Base-by-base conservation (phyloP, 2,888 invertebrate genomes). In the Coelogynopora nodosa region DNA sequence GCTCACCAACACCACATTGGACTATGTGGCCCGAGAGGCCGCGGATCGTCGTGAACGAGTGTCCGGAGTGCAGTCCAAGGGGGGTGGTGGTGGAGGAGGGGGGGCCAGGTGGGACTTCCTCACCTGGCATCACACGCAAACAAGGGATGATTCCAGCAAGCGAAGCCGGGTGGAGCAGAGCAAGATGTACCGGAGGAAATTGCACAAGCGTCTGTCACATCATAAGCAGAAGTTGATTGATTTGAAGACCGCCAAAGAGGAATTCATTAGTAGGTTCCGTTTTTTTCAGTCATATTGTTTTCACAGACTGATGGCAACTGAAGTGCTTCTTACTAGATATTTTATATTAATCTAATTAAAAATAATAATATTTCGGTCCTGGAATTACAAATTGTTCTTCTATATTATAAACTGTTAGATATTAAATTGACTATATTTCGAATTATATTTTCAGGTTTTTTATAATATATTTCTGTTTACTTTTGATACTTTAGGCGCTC, bases 191-290 rank as follows among this genome's bases (percentile, higher is more conserved):
- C 29, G 31, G 0, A 88, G 90, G 67, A 90, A 90, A 90, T 92
- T 94, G 88, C 94, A 95, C 91, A 95, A 95, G 91, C 94, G 95
- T 89, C 93, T 95, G 87, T 93, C 95, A 91, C 94, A 94, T 88
- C 94, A 94, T 91, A 94, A 94, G 89, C 94, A 94, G 89, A 93
- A 93, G 88, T 90, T 95, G 90, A 94, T 94, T 89, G 94, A 95
- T 90, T 91, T 95, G 86, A 94, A 95, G 90, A 94, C 94, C 74
- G 93, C 94, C 0, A 93, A 94, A 88, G 93, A 94, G 88, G 94
- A 93, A 29, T 93, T 94, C 92, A 30, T 30, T 0, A 86, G 49
- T 29, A 81, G 29, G 82, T 23, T n/a, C 18, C 2, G n/a, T 84
- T 84, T 83, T 26, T 83, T 29, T 28, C 13, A 10, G 81, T 81